Conservation (phyloP, 1,140 invertebrate genomes). For the Hyles euphorbiae region DNA sequence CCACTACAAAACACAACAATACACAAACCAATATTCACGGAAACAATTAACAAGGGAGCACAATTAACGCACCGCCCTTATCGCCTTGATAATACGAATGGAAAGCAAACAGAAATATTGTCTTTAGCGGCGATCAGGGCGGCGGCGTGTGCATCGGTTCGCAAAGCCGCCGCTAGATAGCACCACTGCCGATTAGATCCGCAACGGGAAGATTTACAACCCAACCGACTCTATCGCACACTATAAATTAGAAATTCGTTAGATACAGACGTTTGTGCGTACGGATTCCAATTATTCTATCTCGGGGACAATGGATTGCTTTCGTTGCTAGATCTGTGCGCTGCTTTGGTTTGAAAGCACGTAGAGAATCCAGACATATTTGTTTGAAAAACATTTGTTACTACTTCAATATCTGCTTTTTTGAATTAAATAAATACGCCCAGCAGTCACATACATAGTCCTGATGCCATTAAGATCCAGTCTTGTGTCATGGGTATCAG, state of each 20-base stretch:
- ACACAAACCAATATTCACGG: no score
- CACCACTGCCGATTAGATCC: conserved; percentile 59
- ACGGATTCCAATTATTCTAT: conserved; percentile 51
- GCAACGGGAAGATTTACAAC: conserved; percentile 55
- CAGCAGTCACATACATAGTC: no score
- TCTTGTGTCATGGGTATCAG: no score
- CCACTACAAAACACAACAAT: no score
- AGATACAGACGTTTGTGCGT: conserved; percentile 58
- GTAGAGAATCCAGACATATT: no score
- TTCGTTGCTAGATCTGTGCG: no score
- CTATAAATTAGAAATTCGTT: conserved; percentile 72
- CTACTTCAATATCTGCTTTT: no score
- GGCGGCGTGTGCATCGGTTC: conserved; percentile 49
- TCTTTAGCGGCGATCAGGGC: conserved; percentile 17
- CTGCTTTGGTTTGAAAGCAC: no score
- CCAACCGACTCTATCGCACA: conserved; percentile 44
- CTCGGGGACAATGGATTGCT: conserved; percentile 7
- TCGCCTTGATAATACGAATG: conserved; percentile 33
- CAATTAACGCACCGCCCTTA: background rate
- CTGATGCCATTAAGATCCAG: no score
- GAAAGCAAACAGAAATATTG: conserved; percentile 54
- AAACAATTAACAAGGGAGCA: no score
- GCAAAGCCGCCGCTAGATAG: conserved; percentile 68
- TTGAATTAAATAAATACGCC: no score
- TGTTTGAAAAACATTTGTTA: no score